Percentiles rank a stretch among this genome's conserved stretches.
Conservation (phyloP, 2,888 invertebrate genomes). For the Drosophila nr. perissopoda region DNA sequence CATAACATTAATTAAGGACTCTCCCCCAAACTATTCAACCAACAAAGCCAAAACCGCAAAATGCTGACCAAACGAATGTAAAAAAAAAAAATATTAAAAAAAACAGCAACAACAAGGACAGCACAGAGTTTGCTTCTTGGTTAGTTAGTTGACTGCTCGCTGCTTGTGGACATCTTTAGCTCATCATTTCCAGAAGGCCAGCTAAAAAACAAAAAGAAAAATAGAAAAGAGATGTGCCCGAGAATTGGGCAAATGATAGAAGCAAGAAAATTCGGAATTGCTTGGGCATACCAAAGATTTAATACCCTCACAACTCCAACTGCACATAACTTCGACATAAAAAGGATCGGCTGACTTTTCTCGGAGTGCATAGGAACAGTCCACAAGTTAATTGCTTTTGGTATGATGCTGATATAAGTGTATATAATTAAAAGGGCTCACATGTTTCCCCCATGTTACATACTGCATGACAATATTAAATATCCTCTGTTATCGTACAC, state of each 20-base stretch:
- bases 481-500: background rate
- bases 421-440: background rate
- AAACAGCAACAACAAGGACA: conserved; percentile 23
- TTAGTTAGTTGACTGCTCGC: conserved; percentile 41
- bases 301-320: background rate
- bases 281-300: background rate
- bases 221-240: background rate
- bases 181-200: conserved; percentile 42
- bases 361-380: background rate
- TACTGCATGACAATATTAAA: background rate
- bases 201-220: conserved; percentile 7
- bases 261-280: background rate
- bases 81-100: conserved; percentile 27
- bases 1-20: conserved; percentile 72
- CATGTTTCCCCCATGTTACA: background rate
- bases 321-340: background rate
- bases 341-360: background rate
- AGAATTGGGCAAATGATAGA: conserved; percentile 1
- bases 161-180: conserved; percentile 38
- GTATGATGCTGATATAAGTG: background rate
- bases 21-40: conserved; percentile 62
- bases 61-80: conserved; percentile 50
- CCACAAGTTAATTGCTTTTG: background rate
- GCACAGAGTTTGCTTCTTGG: conserved; percentile 37
- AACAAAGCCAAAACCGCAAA: conserved; percentile 58